phyloP scores from a whole-genome alignment of 2,113 vertebrate species.

The Nipponia nippon region DNA sequence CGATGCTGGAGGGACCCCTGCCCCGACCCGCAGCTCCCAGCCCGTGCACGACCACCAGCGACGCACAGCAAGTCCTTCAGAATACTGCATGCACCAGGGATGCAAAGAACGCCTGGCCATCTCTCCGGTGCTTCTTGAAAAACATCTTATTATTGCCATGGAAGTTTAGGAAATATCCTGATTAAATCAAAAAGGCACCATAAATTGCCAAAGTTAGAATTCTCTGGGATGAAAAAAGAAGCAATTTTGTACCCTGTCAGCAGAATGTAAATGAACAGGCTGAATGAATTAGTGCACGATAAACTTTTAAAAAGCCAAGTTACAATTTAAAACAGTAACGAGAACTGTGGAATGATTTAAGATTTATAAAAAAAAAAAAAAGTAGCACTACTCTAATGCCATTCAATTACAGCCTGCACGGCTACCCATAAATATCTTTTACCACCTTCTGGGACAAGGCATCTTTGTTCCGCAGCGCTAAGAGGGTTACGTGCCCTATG shows the following conservation, averaged over 20 bases:
- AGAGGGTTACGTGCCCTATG: neutral
- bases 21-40: accelerated
- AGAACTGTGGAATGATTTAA: neutral
- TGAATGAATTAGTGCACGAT: constrained; percentile 29
- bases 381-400: neutral
- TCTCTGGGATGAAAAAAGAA: constrained; percentile 1
- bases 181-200: constrained; percentile 24
- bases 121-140: neutral
- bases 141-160: neutral
- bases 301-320: constrained; percentile 40
- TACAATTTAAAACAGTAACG: constrained; percentile 7
- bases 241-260: constrained; percentile 40
- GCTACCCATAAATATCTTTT: neutral
- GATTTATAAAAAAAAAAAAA: neutral
- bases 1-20: neutral
- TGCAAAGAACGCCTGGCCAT: neutral
- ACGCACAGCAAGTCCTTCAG: neutral
- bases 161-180: constrained; percentile 37
- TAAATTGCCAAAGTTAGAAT: constrained; percentile 16
- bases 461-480: neutral
- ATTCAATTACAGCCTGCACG: neutral
- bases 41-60: accelerated
- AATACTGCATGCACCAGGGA: neutral
- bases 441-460: neutral
- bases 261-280: constrained; percentile 53